Percentiles rank a stretch among this genome's conserved stretches.
Evolutionary conservation across 2,113 vertebrate genomes (phyloP).

Genomic region (Gobio gobio): DNA sequence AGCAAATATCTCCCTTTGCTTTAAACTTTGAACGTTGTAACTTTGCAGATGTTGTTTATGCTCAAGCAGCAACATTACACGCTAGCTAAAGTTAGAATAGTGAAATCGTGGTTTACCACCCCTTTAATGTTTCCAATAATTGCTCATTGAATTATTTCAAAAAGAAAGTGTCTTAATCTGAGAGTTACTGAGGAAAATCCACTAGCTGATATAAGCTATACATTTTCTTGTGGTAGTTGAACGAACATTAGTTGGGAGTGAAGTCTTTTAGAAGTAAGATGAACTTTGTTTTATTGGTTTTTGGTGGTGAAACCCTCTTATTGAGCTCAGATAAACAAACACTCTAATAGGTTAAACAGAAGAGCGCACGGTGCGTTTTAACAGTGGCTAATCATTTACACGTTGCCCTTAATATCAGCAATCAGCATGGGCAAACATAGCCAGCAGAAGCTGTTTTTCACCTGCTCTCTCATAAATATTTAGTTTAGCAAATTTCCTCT

Average conservation of each 20-base stretch:
- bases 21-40: too few relatives aligned
- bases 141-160: too few relatives aligned
- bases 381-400: slow-evolving; percentile 48
- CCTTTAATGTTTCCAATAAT: too few relatives aligned
- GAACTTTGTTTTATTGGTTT: slow-evolving; percentile 12
- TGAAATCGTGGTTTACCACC: too few relatives aligned
- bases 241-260: background rate
- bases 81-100: too few relatives aligned
- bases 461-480: slow-evolving; percentile 31
- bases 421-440: slow-evolving; percentile 13
- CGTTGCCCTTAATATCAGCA: slow-evolving; percentile 9
- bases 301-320: background rate
- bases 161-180: background rate
- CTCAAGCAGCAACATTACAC: too few relatives aligned
- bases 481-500: slow-evolving; percentile 9
- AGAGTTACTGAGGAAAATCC: background rate
- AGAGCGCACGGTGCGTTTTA: background rate
- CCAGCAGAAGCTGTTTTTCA: slow-evolving; percentile 26
- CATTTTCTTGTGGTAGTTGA: background rate
- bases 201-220: background rate
- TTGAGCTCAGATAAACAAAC: slow-evolving; percentile 12
- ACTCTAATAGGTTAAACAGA: slow-evolving; percentile 10
- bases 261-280: background rate
- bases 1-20: too few relatives aligned
- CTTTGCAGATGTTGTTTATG: too few relatives aligned